Percentiles rank a stretch among this genome's conserved stretches.
Evolutionary conservation across 2,113 vertebrate genomes (phyloP).

Genomic region (Rattus norvegicus): DNA sequence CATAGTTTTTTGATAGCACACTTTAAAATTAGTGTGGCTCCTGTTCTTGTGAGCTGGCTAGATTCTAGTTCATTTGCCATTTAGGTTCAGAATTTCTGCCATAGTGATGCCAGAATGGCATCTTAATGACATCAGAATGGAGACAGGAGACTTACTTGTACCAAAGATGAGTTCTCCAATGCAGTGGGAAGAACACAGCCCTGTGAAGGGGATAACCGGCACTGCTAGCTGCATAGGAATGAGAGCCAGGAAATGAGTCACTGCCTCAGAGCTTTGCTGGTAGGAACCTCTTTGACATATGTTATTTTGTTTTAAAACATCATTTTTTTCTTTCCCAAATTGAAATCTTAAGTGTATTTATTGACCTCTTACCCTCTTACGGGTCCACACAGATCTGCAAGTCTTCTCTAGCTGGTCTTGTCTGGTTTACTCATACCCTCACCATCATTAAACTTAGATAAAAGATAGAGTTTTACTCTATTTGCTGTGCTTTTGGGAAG

Average conservation of each 20-base stretch:
- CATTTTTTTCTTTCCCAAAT: not conserved
- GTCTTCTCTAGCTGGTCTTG: not conserved
- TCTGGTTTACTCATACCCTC: not conserved
- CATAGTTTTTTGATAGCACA: not conserved
- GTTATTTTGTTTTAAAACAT: constrained; percentile 25
- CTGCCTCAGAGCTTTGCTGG: constrained; percentile 19
- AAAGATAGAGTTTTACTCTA: not conserved
- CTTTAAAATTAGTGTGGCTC: not conserved
- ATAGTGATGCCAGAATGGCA: constrained; percentile 63
- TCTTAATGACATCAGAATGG: constrained; percentile 70
- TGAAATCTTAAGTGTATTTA: constrained; percentile 46
- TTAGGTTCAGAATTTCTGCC: constrained; percentile 39
- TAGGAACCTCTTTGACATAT: constrained; percentile 51
- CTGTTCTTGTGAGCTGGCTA: constrained; percentile 19
- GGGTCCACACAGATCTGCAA: not conserved
- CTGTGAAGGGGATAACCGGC: not conserved
- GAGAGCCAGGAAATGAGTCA: not conserved
- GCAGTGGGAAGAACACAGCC: not conserved
- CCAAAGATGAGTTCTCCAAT: not conserved
- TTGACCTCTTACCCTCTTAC: not conserved
- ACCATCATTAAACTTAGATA: constrained; percentile 18
- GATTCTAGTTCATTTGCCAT: constrained; percentile 48
- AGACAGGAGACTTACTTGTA: not conserved
- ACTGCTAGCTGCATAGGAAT: not conserved
- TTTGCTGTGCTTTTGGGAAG: constrained; percentile 31